Base-by-base conservation (phyloP, 2,888 invertebrate species). In the Eulithis testata region DNA sequence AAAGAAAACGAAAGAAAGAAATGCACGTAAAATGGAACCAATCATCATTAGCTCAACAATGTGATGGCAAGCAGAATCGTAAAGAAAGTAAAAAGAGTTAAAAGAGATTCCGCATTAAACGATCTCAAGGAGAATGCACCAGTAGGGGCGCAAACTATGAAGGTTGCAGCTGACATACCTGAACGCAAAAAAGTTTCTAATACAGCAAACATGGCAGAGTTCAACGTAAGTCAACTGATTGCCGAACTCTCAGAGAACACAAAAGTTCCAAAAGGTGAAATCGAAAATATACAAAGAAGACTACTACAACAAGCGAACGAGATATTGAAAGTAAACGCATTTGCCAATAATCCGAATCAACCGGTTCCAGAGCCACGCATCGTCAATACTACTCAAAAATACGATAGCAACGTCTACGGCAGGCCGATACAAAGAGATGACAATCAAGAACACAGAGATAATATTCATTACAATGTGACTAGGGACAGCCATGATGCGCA, bases 1-100 rank as follows among this genome's bases (percentile, higher is more conserved):
- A 67, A 63, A 69, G 63, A 74, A 77, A 79, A 79, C 80, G 73
- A 64, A 69, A 63, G 63, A 76, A 75, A 75, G 53, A 71, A 74
- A 73, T 69, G 64, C 65, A 57, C 59, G 73, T 71, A 76, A 80
- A 73, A 68, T 65, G 70, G 69, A 78, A 75, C 81, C 79, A 83
- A 90, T 91, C 86, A 90, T 76, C 79, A 82, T 82, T 81, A 83
- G 68, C 69, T 74, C 81, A 93, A 94, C 89, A 94, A 94, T 94
- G 95, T 94, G 86, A 95, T 96, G 95, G 95, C 94, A 78, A 92
- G 93, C 82, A 94, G 94, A 81, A 96, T 95, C 74, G 96, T 96
- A 78, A 94, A 96, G 78, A 95, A 95, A 94, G 94, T 96, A 75
- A 96, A 96, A 89, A 95, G 95, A 82, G 94, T 94, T 80, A 95